Base-by-base conservation (phyloP, 2,888 invertebrate species). In the Arge pagana region DNA sequence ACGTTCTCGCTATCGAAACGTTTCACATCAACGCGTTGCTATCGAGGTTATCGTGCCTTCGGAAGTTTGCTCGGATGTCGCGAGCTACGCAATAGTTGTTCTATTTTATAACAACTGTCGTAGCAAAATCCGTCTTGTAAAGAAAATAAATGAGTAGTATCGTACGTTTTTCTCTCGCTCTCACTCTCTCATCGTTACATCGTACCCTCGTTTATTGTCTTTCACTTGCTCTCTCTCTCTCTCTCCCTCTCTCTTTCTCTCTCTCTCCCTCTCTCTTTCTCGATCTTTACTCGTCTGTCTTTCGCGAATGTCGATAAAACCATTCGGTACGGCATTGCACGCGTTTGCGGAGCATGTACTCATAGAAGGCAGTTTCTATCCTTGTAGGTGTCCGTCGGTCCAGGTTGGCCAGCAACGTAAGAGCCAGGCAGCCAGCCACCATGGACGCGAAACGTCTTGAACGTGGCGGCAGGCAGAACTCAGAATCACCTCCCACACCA, bases 331-430 rank as follows among this genome's bases (percentile, higher is more conserved):
- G 70, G 70, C 66, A 65, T 57, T 60, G 58, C 58, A 53, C 54
- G 55, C 57, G 41, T 43, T 54, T 58, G 61, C 59, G 64, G 59
- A 62, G 66, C 57, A 60, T 67, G 59, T 68, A 74, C 74, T 76
- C 80, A 84, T 83, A 83, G 83, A 83, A 79, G 82, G 82, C 80
- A 84, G 84, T 84, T 83, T 77, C 84, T 83, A 83, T 84, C 82
- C 83, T 83, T 83, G 82, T 84, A 84, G 84, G 84, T 83, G 80
- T 80, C 80, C 80, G 79, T 80, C 81, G 80, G 79, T 79, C 80
- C 80, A 79, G 80, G 80, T 74, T 78, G 81, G 80, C 78, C 62
- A 57, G 58, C 56, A 64, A 56, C 79, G 81, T 79, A 80, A 80
- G 79, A 77, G 78, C 78, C 76, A 77, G 74, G 71, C 43, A 36